A percentile compares a stretch with the other conserved stretches of the same genome.
phyloP scores from a whole-genome alignment of 2,113 vertebrate genomes.

The Peromyscus californicus region DNA sequence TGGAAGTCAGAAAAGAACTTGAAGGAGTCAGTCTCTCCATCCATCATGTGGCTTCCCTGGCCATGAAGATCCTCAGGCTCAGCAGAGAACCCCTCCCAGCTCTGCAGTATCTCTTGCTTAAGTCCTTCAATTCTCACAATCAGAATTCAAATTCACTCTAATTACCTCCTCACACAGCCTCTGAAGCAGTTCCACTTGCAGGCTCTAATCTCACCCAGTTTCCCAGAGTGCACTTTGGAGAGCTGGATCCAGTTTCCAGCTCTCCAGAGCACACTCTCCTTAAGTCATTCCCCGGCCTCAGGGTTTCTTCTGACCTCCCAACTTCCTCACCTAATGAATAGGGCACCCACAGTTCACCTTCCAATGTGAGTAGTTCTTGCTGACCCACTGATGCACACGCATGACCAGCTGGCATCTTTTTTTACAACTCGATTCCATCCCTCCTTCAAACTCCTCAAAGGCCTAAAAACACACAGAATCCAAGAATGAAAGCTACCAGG shows the following conservation, averaged over 20 bases:
- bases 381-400: neutral
- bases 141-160: slow-evolving; percentile 3
- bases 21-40: neutral
- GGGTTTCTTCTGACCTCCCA: neutral
- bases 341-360: neutral
- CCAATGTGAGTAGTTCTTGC: neutral
- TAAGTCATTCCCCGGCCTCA: neutral
- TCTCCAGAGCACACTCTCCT: neutral
- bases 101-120: neutral
- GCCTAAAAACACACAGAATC: neutral
- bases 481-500: neutral
- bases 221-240: neutral
- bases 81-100: neutral
- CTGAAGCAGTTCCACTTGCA: neutral
- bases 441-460: slow-evolving; percentile 18
- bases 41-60: neutral
- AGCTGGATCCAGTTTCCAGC: neutral
- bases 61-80: neutral
- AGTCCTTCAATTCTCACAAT: neutral
- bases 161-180: neutral
- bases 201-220: neutral
- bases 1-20: neutral
- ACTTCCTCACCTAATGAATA: neutral
- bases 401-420: neutral
- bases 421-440: neutral